A percentile compares a stretch with the other conserved stretches of the same genome.
These are phyloP conservation scores for Limenitis camilla DNA, from an alignment of 2,888 invertebrate genomes.

Conservation along the genomic window DNA sequence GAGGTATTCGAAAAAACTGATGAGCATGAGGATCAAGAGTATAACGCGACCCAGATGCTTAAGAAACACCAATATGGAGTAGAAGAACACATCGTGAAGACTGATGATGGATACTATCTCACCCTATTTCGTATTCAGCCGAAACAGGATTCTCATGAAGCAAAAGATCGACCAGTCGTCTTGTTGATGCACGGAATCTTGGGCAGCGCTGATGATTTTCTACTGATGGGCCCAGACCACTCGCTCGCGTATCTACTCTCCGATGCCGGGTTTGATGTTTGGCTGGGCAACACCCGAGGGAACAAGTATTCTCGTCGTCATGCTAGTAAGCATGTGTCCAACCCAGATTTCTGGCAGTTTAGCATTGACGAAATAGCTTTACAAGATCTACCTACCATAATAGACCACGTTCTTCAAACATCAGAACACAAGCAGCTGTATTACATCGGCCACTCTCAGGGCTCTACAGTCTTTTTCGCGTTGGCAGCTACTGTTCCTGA, in stretches of 20 bases:
- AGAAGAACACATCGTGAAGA: slow-evolving; percentile 53
- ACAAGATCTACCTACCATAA: slow-evolving; percentile 61
- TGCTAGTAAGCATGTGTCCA: slow-evolving; percentile 50
- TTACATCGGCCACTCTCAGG: slow-evolving; percentile 57
- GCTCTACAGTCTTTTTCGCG: slow-evolving; percentile 54
- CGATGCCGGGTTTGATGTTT: slow-evolving; percentile 62
- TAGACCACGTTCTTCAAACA: slow-evolving; percentile 50
- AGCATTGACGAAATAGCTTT: slow-evolving; percentile 61
- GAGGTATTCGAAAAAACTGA: slow-evolving; percentile 33
- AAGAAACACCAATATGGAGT: slow-evolving; percentile 49
- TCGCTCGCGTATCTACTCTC: slow-evolving; percentile 56
- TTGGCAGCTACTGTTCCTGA: slow-evolving; percentile 47
- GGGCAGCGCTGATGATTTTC: slow-evolving; percentile 80
- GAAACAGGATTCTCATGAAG: slow-evolving; percentile 30
- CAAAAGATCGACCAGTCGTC: slow-evolving; percentile 52
- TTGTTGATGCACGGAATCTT: slow-evolving; percentile 78
- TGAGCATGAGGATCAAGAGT: slow-evolving; percentile 34
- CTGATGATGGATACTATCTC: slow-evolving; percentile 62
- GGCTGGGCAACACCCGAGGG: slow-evolving; percentile 63
- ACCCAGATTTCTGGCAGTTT: slow-evolving; percentile 61
- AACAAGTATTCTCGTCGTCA: slow-evolving; percentile 56
- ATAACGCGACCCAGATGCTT: slow-evolving; percentile 50
- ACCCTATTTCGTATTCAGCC: slow-evolving; percentile 58
- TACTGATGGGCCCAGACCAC: slow-evolving; percentile 77
- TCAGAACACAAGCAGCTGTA: slow-evolving; percentile 49